phyloP scores from a whole-genome alignment of 2,888 invertebrate genomes.

The Calliscelio sp. region DNA sequence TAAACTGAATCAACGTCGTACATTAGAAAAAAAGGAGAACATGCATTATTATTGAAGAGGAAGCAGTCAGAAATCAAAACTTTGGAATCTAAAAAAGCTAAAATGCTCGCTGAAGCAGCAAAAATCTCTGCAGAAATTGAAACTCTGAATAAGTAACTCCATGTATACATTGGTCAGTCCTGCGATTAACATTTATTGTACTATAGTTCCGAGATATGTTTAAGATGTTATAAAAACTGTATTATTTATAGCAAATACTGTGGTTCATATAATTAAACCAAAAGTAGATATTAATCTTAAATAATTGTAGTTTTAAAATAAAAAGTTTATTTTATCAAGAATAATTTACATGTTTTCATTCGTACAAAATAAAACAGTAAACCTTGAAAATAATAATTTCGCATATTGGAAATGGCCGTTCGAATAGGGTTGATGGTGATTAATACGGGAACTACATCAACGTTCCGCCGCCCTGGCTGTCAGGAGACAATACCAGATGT shows the following conservation, averaged over 20 bases:
- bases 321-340: neutral
- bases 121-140: conserved; percentile 29
- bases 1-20: conserved; percentile 12
- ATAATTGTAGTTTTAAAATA: too few species aligned
- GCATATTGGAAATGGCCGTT: too few species aligned
- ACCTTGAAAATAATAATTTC: conserved; percentile 73
- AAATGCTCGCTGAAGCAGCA: conserved; percentile 33
- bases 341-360: conserved; percentile 5
- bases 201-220: neutral
- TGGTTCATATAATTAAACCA: neutral
- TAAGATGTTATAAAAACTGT: neutral
- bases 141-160: conserved; percentile 9
- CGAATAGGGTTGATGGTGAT: too few species aligned
- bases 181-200: neutral
- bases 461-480: too few species aligned
- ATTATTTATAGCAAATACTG: neutral
- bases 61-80: conserved; percentile 35
- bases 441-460: too few species aligned
- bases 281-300: neutral
- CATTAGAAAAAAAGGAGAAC: conserved; percentile 19
- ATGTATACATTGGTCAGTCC: neutral
- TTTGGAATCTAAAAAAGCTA: conserved; percentile 18
- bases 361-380: conserved; percentile 59
- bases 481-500: conserved; percentile 71
- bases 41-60: neutral